Percentiles rank a stretch among this genome's conserved stretches.
phyloP scores from a whole-genome alignment of 2,888 invertebrate genomes.

The Drosophila putrida region DNA sequence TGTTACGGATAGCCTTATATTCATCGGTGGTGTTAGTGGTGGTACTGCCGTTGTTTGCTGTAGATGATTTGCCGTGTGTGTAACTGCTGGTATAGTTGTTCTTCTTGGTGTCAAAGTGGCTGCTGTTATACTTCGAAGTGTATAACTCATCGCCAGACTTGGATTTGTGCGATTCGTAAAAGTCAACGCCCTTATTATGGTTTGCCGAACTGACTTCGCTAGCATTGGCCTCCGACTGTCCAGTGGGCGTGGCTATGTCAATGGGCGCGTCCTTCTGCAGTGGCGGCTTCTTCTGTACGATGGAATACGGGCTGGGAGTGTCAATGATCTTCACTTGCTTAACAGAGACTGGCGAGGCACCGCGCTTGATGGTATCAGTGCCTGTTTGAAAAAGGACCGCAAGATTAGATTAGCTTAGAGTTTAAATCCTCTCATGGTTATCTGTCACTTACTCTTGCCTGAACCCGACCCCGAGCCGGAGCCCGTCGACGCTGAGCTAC shows the following conservation, averaged over 20 bases:
- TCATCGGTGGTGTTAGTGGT: constrained; percentile 77
- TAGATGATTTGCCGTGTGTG: constrained; percentile 58
- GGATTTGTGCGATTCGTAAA: constrained; percentile 83
- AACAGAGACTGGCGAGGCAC: constrained; percentile 84
- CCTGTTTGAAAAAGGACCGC: constrained; percentile 59
- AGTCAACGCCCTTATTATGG: constrained; percentile 81
- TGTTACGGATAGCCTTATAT: constrained; percentile 82
- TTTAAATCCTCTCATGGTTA: not conserved
- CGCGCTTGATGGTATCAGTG: constrained; percentile 86
- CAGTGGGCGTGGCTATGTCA: constrained; percentile 69
- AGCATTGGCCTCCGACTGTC: constrained; percentile 41
- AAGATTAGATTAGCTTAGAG: not conserved
- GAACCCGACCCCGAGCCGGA: constrained; percentile 90
- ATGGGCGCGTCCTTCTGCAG: constrained; percentile 73
- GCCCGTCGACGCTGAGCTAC: constrained; percentile 93
- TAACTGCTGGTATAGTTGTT: constrained; percentile 64
- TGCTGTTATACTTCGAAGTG: constrained; percentile 67
- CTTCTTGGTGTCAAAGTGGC: constrained; percentile 69
- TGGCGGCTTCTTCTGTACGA: constrained; percentile 80
- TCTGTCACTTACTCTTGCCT: constrained; percentile 84
- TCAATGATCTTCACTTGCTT: constrained; percentile 84
- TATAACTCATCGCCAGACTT: constrained; percentile 70
- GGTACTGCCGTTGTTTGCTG: constrained; percentile 63
- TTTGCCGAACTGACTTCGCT: constrained; percentile 34
- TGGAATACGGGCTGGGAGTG: constrained; percentile 84